phyloP scores from a whole-genome alignment of 2,888 invertebrate species.

The Platypus cylindrus region DNA sequence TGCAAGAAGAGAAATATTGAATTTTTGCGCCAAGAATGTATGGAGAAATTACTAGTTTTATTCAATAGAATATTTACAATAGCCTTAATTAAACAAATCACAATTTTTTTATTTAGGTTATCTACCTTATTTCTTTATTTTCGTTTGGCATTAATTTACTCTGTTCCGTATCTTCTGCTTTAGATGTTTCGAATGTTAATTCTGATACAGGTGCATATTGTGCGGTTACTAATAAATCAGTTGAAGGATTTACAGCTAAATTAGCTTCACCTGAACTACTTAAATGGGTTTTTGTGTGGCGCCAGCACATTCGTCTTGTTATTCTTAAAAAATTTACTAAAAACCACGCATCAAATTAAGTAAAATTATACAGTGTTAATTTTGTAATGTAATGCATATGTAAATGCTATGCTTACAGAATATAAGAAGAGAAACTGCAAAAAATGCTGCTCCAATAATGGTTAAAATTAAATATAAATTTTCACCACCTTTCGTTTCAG shows the following conservation, averaged over 20 bases:
- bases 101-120: constrained; percentile 1
- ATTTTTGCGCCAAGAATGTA: neutral
- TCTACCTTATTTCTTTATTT: constrained; percentile 54
- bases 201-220: constrained; percentile 67
- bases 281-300: constrained; percentile 33
- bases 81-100: neutral
- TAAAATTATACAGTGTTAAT: neutral
- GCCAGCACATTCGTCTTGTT: constrained; percentile 31
- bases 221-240: constrained; percentile 60
- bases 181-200: constrained; percentile 47
- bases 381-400: neutral
- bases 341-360: too few relatives aligned
- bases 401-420: constrained; percentile 36
- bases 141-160: constrained; percentile 58
- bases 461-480: constrained; percentile 38
- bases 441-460: constrained; percentile 49
- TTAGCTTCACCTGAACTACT: constrained; percentile 43
- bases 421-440: constrained; percentile 47
- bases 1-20: constrained; percentile 14
- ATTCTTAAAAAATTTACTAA: constrained; percentile 31
- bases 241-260: constrained; percentile 59
- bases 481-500: constrained; percentile 31
- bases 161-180: constrained; percentile 54
- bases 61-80: neutral
- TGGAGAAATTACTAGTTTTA: too few relatives aligned